These are phyloP conservation scores for Lophura nycthemera DNA, from an alignment of 2,113 vertebrate species.

Conservation along the genomic window DNA sequence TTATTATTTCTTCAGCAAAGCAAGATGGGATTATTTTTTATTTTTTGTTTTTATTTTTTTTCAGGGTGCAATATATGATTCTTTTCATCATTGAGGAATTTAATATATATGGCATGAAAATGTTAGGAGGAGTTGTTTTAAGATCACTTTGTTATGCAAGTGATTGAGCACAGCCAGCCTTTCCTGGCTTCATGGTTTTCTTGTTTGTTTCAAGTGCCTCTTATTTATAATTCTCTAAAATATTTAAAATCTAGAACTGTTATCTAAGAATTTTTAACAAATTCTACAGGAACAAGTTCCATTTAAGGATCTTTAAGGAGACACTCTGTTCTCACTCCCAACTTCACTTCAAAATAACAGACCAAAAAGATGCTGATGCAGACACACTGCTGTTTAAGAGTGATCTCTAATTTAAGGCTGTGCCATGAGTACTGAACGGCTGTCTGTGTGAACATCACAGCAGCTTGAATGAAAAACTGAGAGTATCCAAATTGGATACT, in stretches of 20 bases:
- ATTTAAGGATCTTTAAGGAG: background rate
- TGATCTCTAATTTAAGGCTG: background rate
- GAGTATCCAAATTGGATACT: background rate
- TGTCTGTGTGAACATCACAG: background rate
- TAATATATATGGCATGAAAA: background rate
- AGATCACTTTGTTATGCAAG: background rate
- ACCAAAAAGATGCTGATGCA: background rate
- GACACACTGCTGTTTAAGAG: background rate
- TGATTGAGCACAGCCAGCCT: background rate
- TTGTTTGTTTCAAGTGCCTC: fast-evolving
- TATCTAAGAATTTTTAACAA: background rate
- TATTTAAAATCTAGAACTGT: background rate
- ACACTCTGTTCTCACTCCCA: background rate
- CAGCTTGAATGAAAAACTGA: background rate
- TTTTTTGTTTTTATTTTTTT: background rate
- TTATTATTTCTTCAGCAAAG: background rate
- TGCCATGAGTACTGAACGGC: background rate
- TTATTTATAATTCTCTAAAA: background rate
- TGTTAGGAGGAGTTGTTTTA: background rate
- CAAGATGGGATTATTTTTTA: background rate
- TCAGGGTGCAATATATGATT: background rate
- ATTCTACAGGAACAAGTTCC: background rate
- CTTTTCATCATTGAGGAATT: background rate
- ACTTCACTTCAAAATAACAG: background rate
- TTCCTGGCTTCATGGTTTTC: background rate